Conservation (phyloP, 1,140 invertebrate genomes). For the Proales similis region DNA sequence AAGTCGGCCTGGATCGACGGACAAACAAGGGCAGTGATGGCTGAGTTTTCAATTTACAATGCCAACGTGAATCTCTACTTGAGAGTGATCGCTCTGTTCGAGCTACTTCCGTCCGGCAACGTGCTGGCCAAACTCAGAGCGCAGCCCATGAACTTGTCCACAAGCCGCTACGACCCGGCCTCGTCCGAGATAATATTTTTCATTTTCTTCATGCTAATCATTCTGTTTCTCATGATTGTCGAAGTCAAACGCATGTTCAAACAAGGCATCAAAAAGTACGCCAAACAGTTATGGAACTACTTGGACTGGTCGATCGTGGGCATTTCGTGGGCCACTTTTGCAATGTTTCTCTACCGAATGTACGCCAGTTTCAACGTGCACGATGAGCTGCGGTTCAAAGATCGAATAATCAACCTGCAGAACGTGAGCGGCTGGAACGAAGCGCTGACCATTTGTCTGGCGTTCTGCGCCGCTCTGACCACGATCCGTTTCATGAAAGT, state of each 20-base stretch:
- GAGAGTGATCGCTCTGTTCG: slow-evolving; percentile 56
- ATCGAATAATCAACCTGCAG: slow-evolving; percentile 50
- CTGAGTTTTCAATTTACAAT: slow-evolving; percentile 64
- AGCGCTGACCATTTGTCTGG: background rate
- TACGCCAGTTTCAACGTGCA: slow-evolving; percentile 50
- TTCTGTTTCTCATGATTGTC: slow-evolving; percentile 54
- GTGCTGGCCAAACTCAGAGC: slow-evolving; percentile 54
- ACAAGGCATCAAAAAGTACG: slow-evolving; percentile 45
- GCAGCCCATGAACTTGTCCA: slow-evolving; percentile 46
- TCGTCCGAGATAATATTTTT: slow-evolving; percentile 50
- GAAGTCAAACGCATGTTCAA: slow-evolving; percentile 7
- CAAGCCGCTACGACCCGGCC: slow-evolving; percentile 45
- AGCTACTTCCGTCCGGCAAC: slow-evolving; percentile 59
- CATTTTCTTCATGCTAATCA: too few relatives aligned
- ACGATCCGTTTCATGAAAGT: slow-evolving; percentile 27
- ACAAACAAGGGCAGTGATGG: slow-evolving; percentile 59
- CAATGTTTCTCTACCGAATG: slow-evolving; percentile 52
- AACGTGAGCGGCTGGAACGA: slow-evolving; percentile 15
- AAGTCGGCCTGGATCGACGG: slow-evolving; percentile 58
- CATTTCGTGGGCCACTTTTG: slow-evolving; percentile 49
- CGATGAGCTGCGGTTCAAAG: slow-evolving; percentile 53
- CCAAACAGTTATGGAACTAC: slow-evolving; percentile 52
- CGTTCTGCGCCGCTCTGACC: slow-evolving; percentile 1
- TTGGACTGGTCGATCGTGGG: slow-evolving; percentile 51
- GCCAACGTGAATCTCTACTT: slow-evolving; percentile 61